Conservation (phyloP, 2,113 vertebrate genomes). For the Etheostoma spectabile region DNA sequence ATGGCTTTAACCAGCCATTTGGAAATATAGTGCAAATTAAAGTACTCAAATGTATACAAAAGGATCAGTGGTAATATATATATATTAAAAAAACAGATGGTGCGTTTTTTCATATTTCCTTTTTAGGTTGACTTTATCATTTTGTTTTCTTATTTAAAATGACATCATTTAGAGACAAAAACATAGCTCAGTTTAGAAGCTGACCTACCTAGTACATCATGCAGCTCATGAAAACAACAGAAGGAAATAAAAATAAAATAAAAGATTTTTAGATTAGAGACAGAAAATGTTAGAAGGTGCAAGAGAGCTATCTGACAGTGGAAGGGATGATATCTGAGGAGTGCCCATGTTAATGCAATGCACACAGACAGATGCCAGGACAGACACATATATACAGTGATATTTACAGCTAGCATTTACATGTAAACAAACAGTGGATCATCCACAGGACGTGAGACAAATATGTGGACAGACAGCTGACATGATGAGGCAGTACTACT, state of each 20-base stretch:
- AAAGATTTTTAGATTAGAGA: conserved; percentile 1
- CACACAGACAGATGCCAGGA: conserved; percentile 50
- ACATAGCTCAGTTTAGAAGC: conserved; percentile 63
- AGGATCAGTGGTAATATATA: conserved; percentile 75
- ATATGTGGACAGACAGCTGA: conserved; percentile 49
- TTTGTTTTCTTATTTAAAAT: conserved; percentile 56
- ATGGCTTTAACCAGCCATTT: conserved; percentile 63
- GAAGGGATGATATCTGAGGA: conserved; percentile 60
- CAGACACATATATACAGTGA: conserved; percentile 51
- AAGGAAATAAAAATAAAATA: conserved; percentile 24
- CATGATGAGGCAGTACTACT: conserved; percentile 48
- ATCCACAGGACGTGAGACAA: conserved; percentile 47
- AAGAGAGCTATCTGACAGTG: conserved; percentile 49
- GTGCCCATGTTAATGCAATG: conserved; percentile 37
- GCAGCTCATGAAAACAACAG: conserved; percentile 66
- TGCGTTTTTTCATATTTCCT: conserved; percentile 52
- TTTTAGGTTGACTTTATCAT: conserved; percentile 36
- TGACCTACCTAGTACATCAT: conserved; percentile 68
- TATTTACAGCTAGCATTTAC: conserved; percentile 78
- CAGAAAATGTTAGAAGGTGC: conserved; percentile 59
- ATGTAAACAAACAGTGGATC: conserved; percentile 79
- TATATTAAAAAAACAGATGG: conserved; percentile 67
- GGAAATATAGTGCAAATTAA: conserved; percentile 86
- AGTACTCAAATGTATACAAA: conserved; percentile 82
- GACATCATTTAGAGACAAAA: conserved; percentile 55